Conservation (phyloP, 2,888 invertebrate genomes). For the Noctuana brunneofusca region DNA sequence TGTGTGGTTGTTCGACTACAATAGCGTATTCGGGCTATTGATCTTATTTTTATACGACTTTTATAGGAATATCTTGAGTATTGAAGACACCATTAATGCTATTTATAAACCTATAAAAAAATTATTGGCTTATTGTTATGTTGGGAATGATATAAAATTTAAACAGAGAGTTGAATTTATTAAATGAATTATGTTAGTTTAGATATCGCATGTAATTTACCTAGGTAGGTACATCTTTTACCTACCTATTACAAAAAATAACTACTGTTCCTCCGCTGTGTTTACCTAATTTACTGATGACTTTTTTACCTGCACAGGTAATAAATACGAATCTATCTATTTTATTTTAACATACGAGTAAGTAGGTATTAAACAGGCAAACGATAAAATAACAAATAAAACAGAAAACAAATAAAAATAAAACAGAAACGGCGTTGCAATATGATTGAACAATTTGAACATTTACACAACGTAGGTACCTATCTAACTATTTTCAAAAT, state of each 20-base stretch:
- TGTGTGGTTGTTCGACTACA: constrained; percentile 68
- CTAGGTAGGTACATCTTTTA: not conserved
- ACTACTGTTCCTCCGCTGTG: too few relatives aligned
- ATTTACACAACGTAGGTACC: too few relatives aligned
- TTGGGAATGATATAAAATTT: constrained; percentile 3
- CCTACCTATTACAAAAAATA: not conserved
- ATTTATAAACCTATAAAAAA: constrained; percentile 43
- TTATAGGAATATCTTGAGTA: constrained; percentile 45
- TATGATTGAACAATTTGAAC: too few relatives aligned
- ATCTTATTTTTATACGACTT: constrained; percentile 69
- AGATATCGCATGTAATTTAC: not conserved
- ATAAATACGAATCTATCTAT: too few relatives aligned
- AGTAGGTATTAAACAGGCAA: too few relatives aligned
- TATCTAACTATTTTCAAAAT: too few relatives aligned
- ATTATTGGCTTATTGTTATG: constrained; percentile 33
- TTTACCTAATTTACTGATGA: too few relatives aligned
- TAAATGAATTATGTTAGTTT: not conserved
- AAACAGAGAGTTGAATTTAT: not conserved
- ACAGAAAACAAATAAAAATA: too few relatives aligned
- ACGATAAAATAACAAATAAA: too few relatives aligned
- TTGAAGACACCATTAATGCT: constrained; percentile 46
- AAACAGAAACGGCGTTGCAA: too few relatives aligned
- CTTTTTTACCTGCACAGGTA: too few relatives aligned
- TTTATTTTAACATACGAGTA: too few relatives aligned
- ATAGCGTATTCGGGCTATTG: constrained; percentile 75